Evolutionary conservation across 1,140 invertebrate species (phyloP), one percentile per base, ranked within the genome.

Genomic region (Calephelis virginiensis): DNA sequence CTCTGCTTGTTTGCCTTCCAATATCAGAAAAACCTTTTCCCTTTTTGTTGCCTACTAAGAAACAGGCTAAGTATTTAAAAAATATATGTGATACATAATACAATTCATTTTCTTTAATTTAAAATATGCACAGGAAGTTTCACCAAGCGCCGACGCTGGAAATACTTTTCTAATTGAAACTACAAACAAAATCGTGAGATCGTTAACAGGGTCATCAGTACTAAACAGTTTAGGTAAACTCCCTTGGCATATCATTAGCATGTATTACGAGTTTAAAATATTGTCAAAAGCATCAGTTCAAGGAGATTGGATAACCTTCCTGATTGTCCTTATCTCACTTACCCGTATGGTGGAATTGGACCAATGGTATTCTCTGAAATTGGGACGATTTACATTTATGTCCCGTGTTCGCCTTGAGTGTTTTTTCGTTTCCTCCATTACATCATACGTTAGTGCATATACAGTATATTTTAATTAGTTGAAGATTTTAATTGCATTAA

Each of bases 241-340:
- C 73, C 69, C 71, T 72, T 76, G 69, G 73, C 65, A 67, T 68
- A 63, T 70, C 67, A 81, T 86, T 85, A 83, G 73, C 80, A 78
- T 83, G 70, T 76, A 75, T 82, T 84, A 80, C 68, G 64, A 66
- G 76, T 79, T 78, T 72, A 73, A 82, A 80, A 80, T 82, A 81
- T 76, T 76, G 73, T 81, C 73, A 85, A 86, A 85, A 79, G 53
- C 78, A 70, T 67, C 72, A 71, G 83, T 86, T 86, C 81, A 87
- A 85, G 85, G 83, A 63, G 64, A 66, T 60, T 50, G 72, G 80
- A 84, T 85, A 81, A 82, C 86, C 85, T 89, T 77, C 72, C 66
- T 67, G 85, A 81, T 84, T 81, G 77, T 76, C 76, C 77, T 82
- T 87, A 89, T 85, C 82, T 76, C 56, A 64, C 70, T 43, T 68